Percentiles rank a stretch among this genome's conserved stretches.
These are phyloP conservation scores for Netelia fuscicornis DNA, from an alignment of 2,888 invertebrate genomes.

Conservation along the genomic window DNA sequence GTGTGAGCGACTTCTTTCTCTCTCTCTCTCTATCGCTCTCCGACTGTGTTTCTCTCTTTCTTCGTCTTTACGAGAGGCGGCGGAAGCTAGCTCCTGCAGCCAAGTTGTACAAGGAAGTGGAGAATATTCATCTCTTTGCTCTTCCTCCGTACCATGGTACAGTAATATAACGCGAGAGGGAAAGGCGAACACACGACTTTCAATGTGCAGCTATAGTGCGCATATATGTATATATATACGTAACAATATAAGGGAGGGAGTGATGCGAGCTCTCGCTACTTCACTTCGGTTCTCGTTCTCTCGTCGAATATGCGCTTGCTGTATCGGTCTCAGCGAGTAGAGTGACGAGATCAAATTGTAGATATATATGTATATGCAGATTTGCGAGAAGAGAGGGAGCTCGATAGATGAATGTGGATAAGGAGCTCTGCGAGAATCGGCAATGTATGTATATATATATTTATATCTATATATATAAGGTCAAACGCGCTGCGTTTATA, in stretches of 20 bases:
- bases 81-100: slow-evolving; percentile 37
- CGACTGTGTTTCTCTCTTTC: slow-evolving; percentile 18
- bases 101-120: slow-evolving; percentile 54
- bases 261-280: slow-evolving; percentile 18
- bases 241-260: background rate
- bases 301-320: slow-evolving; percentile 58
- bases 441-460: slow-evolving; percentile 2
- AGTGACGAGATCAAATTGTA: slow-evolving; percentile 40
- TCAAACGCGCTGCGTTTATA: background rate
- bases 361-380: slow-evolving; percentile 4
- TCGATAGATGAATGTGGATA: slow-evolving; percentile 8
- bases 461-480: background rate
- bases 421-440: slow-evolving; percentile 34
- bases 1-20: slow-evolving; percentile 35
- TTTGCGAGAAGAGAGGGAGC: background rate
- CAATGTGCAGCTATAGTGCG: background rate
- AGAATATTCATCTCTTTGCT: slow-evolving; percentile 62
- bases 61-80: slow-evolving; percentile 27
- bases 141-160: slow-evolving; percentile 2
- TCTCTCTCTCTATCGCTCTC: background rate
- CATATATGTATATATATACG: background rate
- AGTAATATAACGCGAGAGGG: slow-evolving; percentile 6
- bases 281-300: slow-evolving; percentile 47
- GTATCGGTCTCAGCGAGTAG: slow-evolving; percentile 38
- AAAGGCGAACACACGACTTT: slow-evolving; percentile 36